phyloP scores from a whole-genome alignment of 2,113 vertebrate species.

The Anhinga anhinga region DNA sequence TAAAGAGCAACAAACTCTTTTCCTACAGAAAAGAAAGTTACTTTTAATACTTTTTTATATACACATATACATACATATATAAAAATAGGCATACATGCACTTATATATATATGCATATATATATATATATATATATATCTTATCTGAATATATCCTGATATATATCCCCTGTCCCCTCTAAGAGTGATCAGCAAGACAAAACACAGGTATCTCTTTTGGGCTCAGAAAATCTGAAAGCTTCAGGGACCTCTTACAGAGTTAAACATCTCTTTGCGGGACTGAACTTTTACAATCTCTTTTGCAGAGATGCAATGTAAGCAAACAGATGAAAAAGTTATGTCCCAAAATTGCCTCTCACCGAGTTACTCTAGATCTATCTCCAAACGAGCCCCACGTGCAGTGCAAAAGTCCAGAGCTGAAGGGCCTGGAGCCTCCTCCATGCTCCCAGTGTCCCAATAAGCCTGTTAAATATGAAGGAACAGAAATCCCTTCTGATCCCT shows the following conservation, averaged over 20 bases:
- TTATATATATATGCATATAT: no score
- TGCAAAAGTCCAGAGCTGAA: background rate
- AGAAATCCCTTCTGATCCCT: background rate
- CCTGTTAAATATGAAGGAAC: background rate
- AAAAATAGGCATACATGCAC: background rate
- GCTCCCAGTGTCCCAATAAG: background rate
- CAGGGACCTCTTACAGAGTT: background rate
- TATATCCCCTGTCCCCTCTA: background rate
- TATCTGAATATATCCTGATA: background rate
- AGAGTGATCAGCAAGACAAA: background rate
- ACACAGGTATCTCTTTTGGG: background rate
- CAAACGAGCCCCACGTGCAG: fast-evolving
- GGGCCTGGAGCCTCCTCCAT: background rate
- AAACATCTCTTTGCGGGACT: background rate
- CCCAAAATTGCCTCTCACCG: fast-evolving
- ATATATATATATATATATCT: background rate
- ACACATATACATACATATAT: fast-evolving
- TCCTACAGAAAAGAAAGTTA: background rate
- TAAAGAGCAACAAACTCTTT: background rate
- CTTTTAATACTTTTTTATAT: background rate
- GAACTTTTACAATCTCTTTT: background rate
- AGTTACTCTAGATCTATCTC: background rate
- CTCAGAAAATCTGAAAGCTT: background rate
- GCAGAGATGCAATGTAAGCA: background rate
- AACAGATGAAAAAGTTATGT: background rate